Conservation (phyloP, 2,113 vertebrate species). For the Columba livia region DNA sequence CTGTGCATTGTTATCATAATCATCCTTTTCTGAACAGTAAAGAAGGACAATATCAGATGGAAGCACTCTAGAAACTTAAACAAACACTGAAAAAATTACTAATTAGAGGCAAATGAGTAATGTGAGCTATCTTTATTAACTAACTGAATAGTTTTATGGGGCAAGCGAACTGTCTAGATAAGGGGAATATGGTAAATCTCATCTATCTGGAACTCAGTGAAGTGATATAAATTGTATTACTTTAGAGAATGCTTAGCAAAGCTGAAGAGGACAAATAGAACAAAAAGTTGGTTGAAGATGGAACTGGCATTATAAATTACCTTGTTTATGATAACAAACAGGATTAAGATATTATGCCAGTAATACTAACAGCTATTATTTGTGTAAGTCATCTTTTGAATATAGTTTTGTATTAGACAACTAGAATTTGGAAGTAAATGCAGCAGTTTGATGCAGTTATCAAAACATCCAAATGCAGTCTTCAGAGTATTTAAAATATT, state of each 20-base stretch:
- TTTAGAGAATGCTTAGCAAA: neutral
- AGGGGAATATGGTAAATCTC: neutral
- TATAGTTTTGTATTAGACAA: neutral
- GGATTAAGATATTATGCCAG: neutral
- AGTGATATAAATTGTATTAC: neutral
- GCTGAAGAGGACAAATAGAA: neutral
- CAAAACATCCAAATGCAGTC: neutral
- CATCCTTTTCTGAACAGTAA: neutral
- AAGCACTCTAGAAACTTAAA: neutral
- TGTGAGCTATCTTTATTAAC: neutral
- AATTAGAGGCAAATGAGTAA: neutral
- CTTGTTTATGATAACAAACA: neutral
- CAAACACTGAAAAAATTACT: neutral
- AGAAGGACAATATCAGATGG: neutral
- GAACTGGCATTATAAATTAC: neutral
- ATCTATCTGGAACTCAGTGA: neutral
- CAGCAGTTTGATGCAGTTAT: neutral
- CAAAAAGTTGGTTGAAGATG: neutral
- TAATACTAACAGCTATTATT: neutral
- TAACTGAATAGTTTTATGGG: neutral
- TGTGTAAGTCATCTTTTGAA: neutral
- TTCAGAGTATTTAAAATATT: neutral
- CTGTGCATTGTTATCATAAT: neutral
- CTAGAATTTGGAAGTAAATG: neutral
- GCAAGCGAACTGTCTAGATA: neutral